A percentile compares a stretch with the other conserved stretches of the same genome.
These are phyloP conservation scores for Stramonita haemastoma DNA, from an alignment of 2,888 invertebrate genomes.

Conservation along the genomic window DNA sequence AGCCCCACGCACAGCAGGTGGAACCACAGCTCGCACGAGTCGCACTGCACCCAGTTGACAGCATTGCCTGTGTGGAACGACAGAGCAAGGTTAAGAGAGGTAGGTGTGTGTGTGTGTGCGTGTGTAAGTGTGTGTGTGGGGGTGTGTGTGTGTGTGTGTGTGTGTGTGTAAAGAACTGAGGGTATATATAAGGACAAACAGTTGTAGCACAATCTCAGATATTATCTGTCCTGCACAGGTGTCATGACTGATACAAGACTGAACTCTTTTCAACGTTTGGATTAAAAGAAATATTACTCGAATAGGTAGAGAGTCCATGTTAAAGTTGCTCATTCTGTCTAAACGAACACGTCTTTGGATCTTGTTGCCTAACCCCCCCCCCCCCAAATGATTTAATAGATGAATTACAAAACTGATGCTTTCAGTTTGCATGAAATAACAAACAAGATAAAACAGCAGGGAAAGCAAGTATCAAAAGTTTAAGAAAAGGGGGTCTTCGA, in stretches of 20 bases:
- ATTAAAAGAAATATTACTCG: not conserved
- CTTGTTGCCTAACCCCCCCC: not conserved
- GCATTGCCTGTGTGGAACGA: slow-evolving; percentile 82
- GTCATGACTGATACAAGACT: not conserved
- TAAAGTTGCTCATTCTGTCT: not conserved
- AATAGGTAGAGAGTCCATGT: no score
- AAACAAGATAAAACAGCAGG: not conserved
- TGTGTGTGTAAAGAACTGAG: not conserved
- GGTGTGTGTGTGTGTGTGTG: slow-evolving; percentile 18
- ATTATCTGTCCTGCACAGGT: not conserved
- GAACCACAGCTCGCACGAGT: slow-evolving; percentile 97
- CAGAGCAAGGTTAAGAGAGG: not conserved
- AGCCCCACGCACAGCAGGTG: slow-evolving; percentile 97
- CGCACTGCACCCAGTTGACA: slow-evolving; percentile 98
- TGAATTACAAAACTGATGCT: not conserved
- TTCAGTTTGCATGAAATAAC: not conserved
- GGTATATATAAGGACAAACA: no score
- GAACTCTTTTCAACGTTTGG: not conserved
- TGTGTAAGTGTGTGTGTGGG: no score
- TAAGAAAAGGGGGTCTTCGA: not conserved
- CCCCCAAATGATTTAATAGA: not conserved
- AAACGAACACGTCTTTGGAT: not conserved
- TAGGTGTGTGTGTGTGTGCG: no score
- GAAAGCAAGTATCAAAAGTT: not conserved
- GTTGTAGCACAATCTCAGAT: no score